phyloP scores from a whole-genome alignment of 2,888 invertebrate genomes.

The Diplolepis rosae region DNA sequence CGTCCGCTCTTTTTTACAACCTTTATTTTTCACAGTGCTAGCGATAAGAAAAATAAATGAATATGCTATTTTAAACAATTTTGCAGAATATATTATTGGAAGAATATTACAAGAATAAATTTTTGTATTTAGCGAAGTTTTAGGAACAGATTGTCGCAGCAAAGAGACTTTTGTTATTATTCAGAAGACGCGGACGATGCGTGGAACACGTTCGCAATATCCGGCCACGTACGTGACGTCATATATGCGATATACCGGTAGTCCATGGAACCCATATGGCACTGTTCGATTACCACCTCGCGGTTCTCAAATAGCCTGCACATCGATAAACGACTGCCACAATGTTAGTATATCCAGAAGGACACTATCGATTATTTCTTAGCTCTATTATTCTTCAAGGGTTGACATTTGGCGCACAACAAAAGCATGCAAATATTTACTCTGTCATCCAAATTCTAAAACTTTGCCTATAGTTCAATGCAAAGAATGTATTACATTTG shows the following conservation, averaged over 20 bases:
- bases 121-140: conserved; percentile 3
- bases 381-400: conserved; percentile 21
- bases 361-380: conserved; percentile 7
- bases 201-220: conserved; percentile 69
- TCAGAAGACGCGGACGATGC: conserved; percentile 60
- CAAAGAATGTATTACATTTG: not conserved
- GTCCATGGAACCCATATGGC: conserved; percentile 52
- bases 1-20: too few species aligned
- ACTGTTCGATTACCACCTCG: conserved; percentile 9
- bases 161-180: conserved; percentile 62
- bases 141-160: not conserved
- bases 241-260: conserved; percentile 60
- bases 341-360: conserved; percentile 11
- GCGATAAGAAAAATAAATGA: too few species aligned
- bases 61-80: too few species aligned
- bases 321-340: conserved; percentile 20
- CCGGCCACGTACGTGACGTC: conserved; percentile 72
- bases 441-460: conserved; percentile 15
- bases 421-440: conserved; percentile 31
- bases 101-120: not conserved
- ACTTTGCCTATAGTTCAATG: not conserved
- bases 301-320: conserved; percentile 29
- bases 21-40: too few species aligned
- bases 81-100: not conserved
- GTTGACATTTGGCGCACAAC: conserved; percentile 27